Percentiles rank a stretch among this genome's conserved stretches.
phyloP scores from a whole-genome alignment of 2,113 vertebrate genomes.

The Solea senegalensis region DNA sequence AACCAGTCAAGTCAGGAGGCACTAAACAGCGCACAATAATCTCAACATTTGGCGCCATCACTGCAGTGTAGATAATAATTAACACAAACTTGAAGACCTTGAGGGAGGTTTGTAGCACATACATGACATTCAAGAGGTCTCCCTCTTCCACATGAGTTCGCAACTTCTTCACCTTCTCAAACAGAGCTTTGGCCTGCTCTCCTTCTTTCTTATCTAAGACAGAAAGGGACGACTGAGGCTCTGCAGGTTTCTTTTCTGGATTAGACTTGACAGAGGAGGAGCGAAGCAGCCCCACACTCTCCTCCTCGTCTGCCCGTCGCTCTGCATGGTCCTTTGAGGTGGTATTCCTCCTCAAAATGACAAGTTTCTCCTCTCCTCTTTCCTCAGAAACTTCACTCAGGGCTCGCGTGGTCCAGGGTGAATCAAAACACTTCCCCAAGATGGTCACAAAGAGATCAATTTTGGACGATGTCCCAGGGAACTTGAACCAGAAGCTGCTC shows the following conservation, averaged over 20 bases:
- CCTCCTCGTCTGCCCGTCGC: conserved; percentile 50
- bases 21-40: conserved; percentile 86
- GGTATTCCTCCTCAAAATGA: conserved; percentile 68
- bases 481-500: conserved; percentile 94
- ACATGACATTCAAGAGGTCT: conserved; percentile 88
- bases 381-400: conserved; percentile 90
- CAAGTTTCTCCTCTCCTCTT: conserved; percentile 60
- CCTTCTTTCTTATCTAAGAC: conserved; percentile 90
- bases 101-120: conserved; percentile 87
- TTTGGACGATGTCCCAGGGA: conserved; percentile 91
- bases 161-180: conserved; percentile 93
- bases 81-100: conserved; percentile 87
- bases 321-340: conserved; percentile 56
- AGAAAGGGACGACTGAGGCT: conserved; percentile 75
- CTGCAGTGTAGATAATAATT: conserved; percentile 84
- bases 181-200: conserved; percentile 91
- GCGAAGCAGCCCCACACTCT: conserved; percentile 61
- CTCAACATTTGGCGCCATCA: conserved; percentile 83
- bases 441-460: conserved; percentile 91
- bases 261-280: conserved; percentile 71
- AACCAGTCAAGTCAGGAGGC: conserved; percentile 87
- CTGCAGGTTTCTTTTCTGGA: conserved; percentile 78
- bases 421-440: conserved; percentile 90
- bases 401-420: conserved; percentile 89
- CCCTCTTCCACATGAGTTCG: conserved; percentile 88